Evolutionary conservation across 2,888 invertebrate genomes (phyloP), one percentile per base, ranked within the genome.

Genomic region (Sphaerophoria rueppellii): DNA sequence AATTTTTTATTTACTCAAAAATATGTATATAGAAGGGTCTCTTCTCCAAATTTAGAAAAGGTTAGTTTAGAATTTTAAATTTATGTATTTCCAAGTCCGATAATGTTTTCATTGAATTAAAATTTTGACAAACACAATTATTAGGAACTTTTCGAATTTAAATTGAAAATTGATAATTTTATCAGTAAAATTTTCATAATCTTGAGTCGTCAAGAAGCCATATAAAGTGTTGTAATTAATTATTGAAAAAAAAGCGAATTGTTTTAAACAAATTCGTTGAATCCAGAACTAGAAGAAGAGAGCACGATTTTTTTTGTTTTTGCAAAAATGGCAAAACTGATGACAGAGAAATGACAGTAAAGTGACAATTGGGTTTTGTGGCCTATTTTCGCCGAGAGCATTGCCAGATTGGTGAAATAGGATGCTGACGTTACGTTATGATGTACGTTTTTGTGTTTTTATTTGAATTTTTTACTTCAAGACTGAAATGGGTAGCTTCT

Each of bases 1-100:
- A 43, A 7, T 40, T 40, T 40, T 40, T 37, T 67, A 52, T 78
- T 79, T 70, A 71, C 58, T n/a, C 37, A 40, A 40, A 11, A 57
- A 37, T 7, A n/a, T 52, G 9, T 32, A 3, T 52, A 32, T 32
- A 3, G 16, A 52, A 3, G 7, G 0, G 2, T 7, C 4, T 43
- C 14, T 60, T 24, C 14, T 16, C 37, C 14, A 58, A 58, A 58
- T 2, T 16, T 14, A 6, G 7, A 35, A 7, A 35, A 11, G 37
- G 0, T 9, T 14, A 37, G 37, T 37, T 35, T n/a, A 35, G 14
- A 24, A 24, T 24, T 57, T 35, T 57, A 14, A 37, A 43, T 43
- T 4, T 14, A 57, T 24, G 24, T 24, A 24, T 24, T 11, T 60
- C 4, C 11, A 6, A 9, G 40, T 12, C 12, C 6, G 24, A 40